These are phyloP conservation scores for Xiphorhynchus elegans DNA, from an alignment of 2,113 vertebrate genomes.

Conservation along the genomic window DNA sequence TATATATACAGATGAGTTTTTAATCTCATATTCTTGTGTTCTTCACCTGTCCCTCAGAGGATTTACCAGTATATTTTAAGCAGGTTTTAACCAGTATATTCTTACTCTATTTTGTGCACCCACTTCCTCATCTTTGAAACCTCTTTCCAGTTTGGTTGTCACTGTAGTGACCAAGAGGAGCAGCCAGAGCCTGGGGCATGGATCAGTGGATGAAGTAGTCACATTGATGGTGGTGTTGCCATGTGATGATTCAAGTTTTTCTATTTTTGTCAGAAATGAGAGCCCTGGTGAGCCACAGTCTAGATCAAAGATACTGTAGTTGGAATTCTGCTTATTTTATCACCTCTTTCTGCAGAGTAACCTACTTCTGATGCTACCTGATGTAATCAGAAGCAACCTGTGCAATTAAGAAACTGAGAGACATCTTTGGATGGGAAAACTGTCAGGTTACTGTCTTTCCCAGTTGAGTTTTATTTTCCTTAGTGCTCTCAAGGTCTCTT, in stretches of 20 bases:
- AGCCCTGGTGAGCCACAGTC: background rate
- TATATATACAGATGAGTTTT: background rate
- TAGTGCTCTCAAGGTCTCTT: background rate
- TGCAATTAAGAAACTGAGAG: slow-evolving; percentile 48
- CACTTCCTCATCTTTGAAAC: background rate
- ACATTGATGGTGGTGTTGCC: background rate
- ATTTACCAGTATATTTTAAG: background rate
- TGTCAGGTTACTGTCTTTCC: slow-evolving; percentile 43
- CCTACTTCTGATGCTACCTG: slow-evolving; percentile 40
- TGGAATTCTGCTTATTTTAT: slow-evolving; percentile 20
- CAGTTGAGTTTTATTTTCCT: slow-evolving; percentile 17
- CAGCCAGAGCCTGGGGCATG: background rate
- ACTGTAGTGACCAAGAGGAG: background rate
- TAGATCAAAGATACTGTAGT: background rate
- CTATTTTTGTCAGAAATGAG: slow-evolving; percentile 3
- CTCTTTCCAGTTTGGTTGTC: background rate
- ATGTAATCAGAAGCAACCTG: slow-evolving; percentile 11
- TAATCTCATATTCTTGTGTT: background rate
- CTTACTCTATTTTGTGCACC: background rate
- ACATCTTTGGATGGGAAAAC: slow-evolving; percentile 15
- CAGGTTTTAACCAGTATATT: background rate
- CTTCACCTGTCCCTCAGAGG: background rate
- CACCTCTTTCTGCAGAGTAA: slow-evolving; percentile 29
- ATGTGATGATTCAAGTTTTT: background rate
- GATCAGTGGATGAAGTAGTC: background rate